Evolutionary conservation across 2,113 vertebrate genomes (phyloP).

Genomic region (Tetrax tetrax): DNA sequence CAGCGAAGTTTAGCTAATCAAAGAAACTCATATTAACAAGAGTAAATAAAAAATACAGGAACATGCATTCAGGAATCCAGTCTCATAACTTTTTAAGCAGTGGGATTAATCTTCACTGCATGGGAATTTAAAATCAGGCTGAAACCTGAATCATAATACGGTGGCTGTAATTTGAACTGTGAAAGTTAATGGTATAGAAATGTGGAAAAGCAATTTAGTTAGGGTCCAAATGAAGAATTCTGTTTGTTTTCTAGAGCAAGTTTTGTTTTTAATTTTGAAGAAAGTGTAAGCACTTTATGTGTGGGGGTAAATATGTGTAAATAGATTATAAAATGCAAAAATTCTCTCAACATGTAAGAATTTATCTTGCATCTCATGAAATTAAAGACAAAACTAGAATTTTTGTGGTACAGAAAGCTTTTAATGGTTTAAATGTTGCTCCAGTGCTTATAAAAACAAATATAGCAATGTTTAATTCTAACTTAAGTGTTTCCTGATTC

Average conservation of each 20-base stretch:
- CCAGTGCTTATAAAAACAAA: neutral
- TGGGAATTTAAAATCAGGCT: slow-evolving; percentile 24
- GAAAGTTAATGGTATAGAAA: slow-evolving; percentile 44
- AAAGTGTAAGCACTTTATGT: neutral
- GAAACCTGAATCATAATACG: slow-evolving; percentile 4
- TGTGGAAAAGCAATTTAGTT: neutral
- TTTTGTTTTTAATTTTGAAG: neutral
- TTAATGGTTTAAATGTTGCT: neutral
- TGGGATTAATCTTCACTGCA: slow-evolving; percentile 56
- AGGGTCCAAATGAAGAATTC: neutral
- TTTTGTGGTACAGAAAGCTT: slow-evolving; percentile 43
- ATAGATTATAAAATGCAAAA: neutral
- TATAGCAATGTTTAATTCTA: slow-evolving; percentile 11
- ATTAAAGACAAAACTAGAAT: slow-evolving; percentile 39
- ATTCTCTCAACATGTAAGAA: neutral
- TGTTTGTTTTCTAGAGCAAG: neutral
- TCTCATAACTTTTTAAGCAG: slow-evolving; percentile 60
- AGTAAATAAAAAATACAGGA: slow-evolving; percentile 71
- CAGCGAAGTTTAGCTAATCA: slow-evolving; percentile 74
- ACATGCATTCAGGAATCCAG: slow-evolving; percentile 69
- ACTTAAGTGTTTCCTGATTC: slow-evolving; percentile 17
- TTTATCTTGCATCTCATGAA: slow-evolving; percentile 37
- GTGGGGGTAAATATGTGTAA: neutral
- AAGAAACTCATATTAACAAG: slow-evolving; percentile 72
- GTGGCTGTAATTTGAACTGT: slow-evolving; percentile 36